These are phyloP conservation scores for Conchocele bisecta DNA, from an alignment of 2,888 invertebrate species.

Conservation along the genomic window DNA sequence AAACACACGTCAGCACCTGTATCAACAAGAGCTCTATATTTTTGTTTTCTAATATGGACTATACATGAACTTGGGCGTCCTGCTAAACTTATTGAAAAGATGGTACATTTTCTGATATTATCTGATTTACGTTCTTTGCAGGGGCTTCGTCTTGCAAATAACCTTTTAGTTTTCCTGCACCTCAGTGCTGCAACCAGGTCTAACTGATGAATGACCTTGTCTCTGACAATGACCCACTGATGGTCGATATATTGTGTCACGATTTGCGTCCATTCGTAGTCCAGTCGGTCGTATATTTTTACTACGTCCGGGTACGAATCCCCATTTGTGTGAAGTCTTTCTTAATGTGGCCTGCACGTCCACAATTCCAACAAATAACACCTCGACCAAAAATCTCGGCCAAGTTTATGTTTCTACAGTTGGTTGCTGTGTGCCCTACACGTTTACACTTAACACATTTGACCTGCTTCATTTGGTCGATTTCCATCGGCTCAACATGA, in stretches of 20 bases:
- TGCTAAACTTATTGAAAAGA: neutral
- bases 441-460: conserved; percentile 2
- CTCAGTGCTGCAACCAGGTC: too few relatives aligned
- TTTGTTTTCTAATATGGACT: conserved; percentile 19
- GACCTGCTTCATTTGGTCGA: neutral
- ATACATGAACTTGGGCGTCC: conserved; percentile 13
- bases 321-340: neutral
- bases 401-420: neutral
- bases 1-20: conserved; percentile 30
- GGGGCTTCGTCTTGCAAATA: neutral
- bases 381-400: neutral
- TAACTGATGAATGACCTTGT: too few relatives aligned
- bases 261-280: too few relatives aligned
- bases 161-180: neutral
- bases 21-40: conserved; percentile 28
- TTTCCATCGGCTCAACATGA: conserved; percentile 25
- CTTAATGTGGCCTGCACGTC: conserved; percentile 3
- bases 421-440: conserved; percentile 6
- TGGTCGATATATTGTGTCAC: too few relatives aligned
- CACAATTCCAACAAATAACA: conserved; percentile 1
- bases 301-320: neutral
- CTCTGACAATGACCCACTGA: too few relatives aligned
- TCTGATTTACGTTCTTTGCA: neutral
- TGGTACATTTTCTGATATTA: neutral
- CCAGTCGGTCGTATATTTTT: neutral